Base-by-base conservation (phyloP, 2,113 vertebrate genomes). In the Onychorhynchus coronatus region DNA sequence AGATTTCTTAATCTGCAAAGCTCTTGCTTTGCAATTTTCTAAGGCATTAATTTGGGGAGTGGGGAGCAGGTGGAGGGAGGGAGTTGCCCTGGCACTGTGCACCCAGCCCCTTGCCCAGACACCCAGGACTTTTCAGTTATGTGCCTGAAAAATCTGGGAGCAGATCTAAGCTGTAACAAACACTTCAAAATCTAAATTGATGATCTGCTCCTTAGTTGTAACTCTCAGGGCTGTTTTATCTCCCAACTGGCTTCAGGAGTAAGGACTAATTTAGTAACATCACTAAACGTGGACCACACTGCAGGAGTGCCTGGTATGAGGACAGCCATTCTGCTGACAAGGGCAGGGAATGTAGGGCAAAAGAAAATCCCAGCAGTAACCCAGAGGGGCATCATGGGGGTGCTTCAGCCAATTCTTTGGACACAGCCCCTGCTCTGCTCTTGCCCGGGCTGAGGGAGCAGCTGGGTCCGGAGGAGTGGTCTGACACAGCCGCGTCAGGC, bases 21-120 rank as follows among this genome's bases (percentile, higher is more conserved):
- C 49, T 56, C 35, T 63, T 16, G 86, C 84, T 96, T 88, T 94
- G 79, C 81, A 79, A 93, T 96, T 97, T 95, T 96, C 65, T 59
- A 52, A 84, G 49, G 81, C 68, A 85, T 90, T 96, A 39, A 75
- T 90, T 67, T 65, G 39, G 46, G 70, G 65, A 63, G 30, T 1
- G 0, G 35, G 22, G 42, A 68, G 8, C 44, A 68, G 31, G 12
- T 8, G 1, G 47, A 59, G 17, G 39, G 22, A 88, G 19, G 72
- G 59, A 24, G 18, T 42, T 89, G 62, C 55, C 50, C 73, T 3
- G 7, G 71, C 58, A 33, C 35, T 14, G 4, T 22, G 25, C 10
- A 4, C 47, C 28, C 31, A 3, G 39, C 33, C 20, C 17, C n/a
- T 55, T 19, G 7, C n/a, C 42, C 37, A 78, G 44, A 68, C 19